Evolutionary conservation across 2,797 vertebrate genomes (phyloP), one percentile per base, ranked within the genome.

Genomic region (Buceros bicornis): DNA sequence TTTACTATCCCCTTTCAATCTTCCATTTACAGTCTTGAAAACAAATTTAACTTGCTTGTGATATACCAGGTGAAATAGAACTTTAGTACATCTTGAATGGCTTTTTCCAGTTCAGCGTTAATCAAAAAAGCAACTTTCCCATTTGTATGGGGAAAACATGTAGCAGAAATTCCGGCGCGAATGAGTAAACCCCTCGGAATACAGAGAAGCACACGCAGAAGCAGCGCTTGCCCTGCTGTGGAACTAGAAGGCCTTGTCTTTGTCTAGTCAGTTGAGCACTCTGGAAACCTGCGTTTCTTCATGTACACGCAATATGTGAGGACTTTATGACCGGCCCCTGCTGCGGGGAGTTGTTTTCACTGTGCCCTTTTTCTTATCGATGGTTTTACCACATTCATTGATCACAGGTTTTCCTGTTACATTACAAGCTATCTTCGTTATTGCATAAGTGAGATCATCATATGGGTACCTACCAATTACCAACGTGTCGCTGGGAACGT

Each of bases 401-500:
- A 21, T 48, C 79, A 76, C 54, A 83, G 13, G 48, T 87, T 81
- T 57, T 56, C 20, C 29, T 79, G 31, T 42, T 66, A 33, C 43
- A 35, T 60, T 91, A n/a, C 15, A 69, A 87, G 13, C 31, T 91
- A 7, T 45, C 54, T 91, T 65, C 51, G 53, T 47, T 76, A 33
- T 12, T 82, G 28, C 58, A 18, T 20, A 57, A 24, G 18, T 77
- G 88, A 86, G 51, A 79, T 77, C 31, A 48, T 40, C 28, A 11
- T 6, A 53, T 11, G 65, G 37, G 42, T 78, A 97, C 99, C 97
- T 97, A 99, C 99, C 99, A 71, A 98, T 98, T 69, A 99, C 98
- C 95, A 99, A 82, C 0, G 97, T 99, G 96, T 99, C 99, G 1
- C 98, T 97, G 56, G 99, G 99, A 97, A 99, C 84, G 20, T 99